These are phyloP conservation scores for Odocoileus hemionus DNA, from an alignment of 2,113 vertebrate species.

Conservation along the genomic window DNA sequence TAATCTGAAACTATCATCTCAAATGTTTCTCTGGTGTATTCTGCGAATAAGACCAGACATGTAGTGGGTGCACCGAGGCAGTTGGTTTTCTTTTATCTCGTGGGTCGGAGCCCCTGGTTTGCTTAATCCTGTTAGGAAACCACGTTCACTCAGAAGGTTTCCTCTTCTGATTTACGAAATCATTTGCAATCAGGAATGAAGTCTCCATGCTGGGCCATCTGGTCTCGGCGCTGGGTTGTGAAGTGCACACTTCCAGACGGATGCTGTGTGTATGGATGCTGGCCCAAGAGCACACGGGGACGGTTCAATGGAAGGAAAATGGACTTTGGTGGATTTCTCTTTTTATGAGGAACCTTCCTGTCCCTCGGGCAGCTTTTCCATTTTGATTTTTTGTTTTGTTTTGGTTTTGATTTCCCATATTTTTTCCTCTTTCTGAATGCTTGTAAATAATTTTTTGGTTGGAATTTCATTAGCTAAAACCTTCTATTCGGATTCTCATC, in stretches of 20 bases:
- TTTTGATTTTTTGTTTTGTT: neutral
- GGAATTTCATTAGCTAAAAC: neutral
- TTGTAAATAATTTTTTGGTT: neutral
- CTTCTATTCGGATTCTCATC: neutral
- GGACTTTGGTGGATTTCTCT: neutral
- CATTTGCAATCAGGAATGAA: neutral
- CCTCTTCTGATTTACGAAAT: constrained; percentile 23
- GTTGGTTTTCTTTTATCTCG: neutral
- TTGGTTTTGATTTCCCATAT: neutral
- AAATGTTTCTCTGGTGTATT: neutral
- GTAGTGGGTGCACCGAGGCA: neutral
- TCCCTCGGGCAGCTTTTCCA: neutral
- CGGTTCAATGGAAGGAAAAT: neutral
- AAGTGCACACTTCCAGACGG: neutral
- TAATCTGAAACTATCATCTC: neutral
- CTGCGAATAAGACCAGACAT: neutral
- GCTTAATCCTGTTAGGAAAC: neutral
- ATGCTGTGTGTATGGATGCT: neutral
- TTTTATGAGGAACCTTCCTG: neutral
- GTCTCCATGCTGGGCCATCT: neutral
- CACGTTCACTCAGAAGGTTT: neutral
- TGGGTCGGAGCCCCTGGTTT: neutral
- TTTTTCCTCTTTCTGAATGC: neutral
- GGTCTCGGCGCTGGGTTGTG: neutral
- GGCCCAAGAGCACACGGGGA: neutral